phyloP scores from a whole-genome alignment of 2,797 vertebrate species.

The Rhincodon typus region DNA sequence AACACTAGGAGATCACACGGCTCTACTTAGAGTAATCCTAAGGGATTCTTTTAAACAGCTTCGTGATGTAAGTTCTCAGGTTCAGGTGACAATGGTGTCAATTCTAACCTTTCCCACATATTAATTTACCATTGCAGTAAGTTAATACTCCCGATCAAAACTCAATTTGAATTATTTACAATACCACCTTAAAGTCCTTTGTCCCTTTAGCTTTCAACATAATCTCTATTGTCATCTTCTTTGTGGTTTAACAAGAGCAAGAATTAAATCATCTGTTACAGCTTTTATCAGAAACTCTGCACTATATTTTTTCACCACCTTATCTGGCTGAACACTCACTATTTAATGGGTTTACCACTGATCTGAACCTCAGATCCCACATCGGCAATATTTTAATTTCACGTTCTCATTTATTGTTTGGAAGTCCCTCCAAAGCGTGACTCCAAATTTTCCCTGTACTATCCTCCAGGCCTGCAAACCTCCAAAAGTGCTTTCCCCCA shows the following conservation, averaged over 20 bases:
- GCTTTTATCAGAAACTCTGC: not conserved
- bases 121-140: not conserved
- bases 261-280: not conserved
- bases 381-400: not conserved
- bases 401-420: not conserved
- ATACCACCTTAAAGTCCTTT: not conserved
- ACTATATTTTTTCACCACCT: not conserved
- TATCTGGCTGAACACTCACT: not conserved
- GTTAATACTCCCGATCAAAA: not conserved
- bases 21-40: not conserved
- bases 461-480: not conserved
- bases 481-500: not conserved
- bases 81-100: not conserved
- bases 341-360: not conserved
- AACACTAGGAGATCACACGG: not conserved
- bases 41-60: not conserved
- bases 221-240: not conserved
- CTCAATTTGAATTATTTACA: not conserved
- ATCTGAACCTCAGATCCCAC: not conserved
- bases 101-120: not conserved
- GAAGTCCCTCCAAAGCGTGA: not conserved
- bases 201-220: not conserved
- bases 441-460: not conserved
- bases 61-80: not conserved
- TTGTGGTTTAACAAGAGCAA: not conserved